Evolutionary conservation across 2,888 invertebrate species (phyloP).

Genomic region (Argynnis bischoffii): DNA sequence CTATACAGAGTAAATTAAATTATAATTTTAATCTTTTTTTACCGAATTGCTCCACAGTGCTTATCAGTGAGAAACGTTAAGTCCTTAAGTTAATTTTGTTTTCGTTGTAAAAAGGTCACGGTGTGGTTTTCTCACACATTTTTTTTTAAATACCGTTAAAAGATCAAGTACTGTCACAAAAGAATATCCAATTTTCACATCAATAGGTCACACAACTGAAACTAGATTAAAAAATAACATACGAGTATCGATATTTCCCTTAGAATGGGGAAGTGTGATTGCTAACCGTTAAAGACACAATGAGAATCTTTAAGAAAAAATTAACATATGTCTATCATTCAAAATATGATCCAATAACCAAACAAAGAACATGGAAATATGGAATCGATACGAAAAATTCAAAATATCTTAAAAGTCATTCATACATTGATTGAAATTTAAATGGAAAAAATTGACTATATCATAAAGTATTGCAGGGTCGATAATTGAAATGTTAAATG

Average conservation of each 20-base stretch:
- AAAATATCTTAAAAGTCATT: slow-evolving; percentile 31
- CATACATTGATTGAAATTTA: slow-evolving; percentile 55
- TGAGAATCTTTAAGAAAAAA: slow-evolving; percentile 55
- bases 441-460: slow-evolving; percentile 54
- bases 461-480: slow-evolving; percentile 42
- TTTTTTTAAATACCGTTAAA: slow-evolving; percentile 54
- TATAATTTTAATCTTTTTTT: too few relatives aligned
- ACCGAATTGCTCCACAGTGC: too few relatives aligned
- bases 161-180: slow-evolving; percentile 56
- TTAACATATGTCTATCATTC: slow-evolving; percentile 78
- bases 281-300: slow-evolving; percentile 57
- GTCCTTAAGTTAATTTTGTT: neutral
- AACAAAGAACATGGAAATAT: slow-evolving; percentile 72
- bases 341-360: slow-evolving; percentile 72
- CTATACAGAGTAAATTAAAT: too few relatives aligned
- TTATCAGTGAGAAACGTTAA: too few relatives aligned
- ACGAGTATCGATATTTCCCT: slow-evolving; percentile 50
- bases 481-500: slow-evolving; percentile 54
- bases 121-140: slow-evolving; percentile 5
- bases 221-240: slow-evolving; percentile 78
- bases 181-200: slow-evolving; percentile 60
- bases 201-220: slow-evolving; percentile 69
- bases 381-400: slow-evolving; percentile 63
- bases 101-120: neutral
- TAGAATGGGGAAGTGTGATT: slow-evolving; percentile 48